Base-by-base conservation (phyloP, 2,113 vertebrate genomes). In the Dromiciops gliroides region DNA sequence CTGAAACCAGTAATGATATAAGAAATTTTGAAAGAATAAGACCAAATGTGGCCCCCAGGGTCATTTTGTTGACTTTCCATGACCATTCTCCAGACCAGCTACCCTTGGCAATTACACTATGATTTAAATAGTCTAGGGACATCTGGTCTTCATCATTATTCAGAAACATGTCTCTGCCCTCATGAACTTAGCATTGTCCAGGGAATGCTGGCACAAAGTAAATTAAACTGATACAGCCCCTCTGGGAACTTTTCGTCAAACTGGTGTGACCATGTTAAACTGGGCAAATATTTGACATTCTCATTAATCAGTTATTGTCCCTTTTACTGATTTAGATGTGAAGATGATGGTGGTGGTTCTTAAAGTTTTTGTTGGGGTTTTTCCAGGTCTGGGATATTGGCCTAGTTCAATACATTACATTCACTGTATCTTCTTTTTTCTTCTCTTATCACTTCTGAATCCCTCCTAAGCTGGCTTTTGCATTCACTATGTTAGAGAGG, bases 1-100 rank as follows among this genome's bases (percentile, higher is more conserved):
- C 90, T 90, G 22, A 60, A 96, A 94, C 56, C 91, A 94, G 89
- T 95, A 89, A 50, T 89, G 31, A 91, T 67, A 90, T 91, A 91
- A 92, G 91, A 94, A 93, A 91, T 51, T 60, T 53, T 31, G 0
- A 83, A 22, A 22, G 37, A 75, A 44, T 1, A n/a, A 75, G 12
- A 44, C 16, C 37, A n/a, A 22, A 1, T 44, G n/a, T 83, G 23
- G n/a, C 22, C 5, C 16, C 3, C n/a, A 19, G 26, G 37, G 8
- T 83, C 19, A 44, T 83, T 44, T 83, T 83, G 19, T 44, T 50
- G 52, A 67, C 83, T 31, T 50, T 50, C 90, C 90, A 92, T 90
- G 93, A 92, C 89, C 47, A 50, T 93, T 48, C 9, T 25, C 11
- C 37, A n/a, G 31, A 22, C 24, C n/a, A 51, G 23, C 49, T 89